Percentiles rank a stretch among this genome's conserved stretches.
Conservation (phyloP, 1,140 invertebrate species). For the Apocrypta bakeri region DNA sequence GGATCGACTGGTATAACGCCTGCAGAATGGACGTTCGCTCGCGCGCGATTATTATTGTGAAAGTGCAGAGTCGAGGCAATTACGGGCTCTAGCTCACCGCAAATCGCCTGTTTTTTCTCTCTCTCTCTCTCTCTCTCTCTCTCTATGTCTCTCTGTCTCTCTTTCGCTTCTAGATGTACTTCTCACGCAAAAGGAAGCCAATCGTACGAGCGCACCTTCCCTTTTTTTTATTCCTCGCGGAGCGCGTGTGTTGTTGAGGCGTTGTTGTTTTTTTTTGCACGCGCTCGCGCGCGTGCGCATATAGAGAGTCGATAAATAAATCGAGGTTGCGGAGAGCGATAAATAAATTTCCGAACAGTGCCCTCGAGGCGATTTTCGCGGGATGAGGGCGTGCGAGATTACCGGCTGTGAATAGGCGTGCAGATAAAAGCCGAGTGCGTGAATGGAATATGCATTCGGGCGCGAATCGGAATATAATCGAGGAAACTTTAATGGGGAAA, state of each 20-base stretch:
- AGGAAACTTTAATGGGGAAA: conserved; percentile 2
- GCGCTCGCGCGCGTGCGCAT: too few relatives aligned
- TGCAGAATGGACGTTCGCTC: conserved; percentile 3
- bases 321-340: background rate
- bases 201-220: conserved; percentile 10
- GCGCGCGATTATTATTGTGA: conserved; percentile 50
- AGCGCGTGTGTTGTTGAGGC: background rate
- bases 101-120: conserved; percentile 34
- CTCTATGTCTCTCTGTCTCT: conserved; percentile 30
- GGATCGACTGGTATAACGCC: conserved; percentile 40
- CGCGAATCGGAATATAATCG: background rate
- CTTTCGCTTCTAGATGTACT: conserved; percentile 1
- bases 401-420: too few relatives aligned
- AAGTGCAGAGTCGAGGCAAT: conserved; percentile 39
- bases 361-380: conserved; percentile 7
- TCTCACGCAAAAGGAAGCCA: conserved; percentile 47
- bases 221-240: background rate
- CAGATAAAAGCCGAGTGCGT: background rate
- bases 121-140: conserved; percentile 15
- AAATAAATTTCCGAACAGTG: background rate
- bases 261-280: background rate
- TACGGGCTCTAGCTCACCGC: conserved; percentile 40
- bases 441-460: background rate
- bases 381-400: background rate
- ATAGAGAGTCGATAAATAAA: background rate